These are phyloP conservation scores for Drosophila nigritarsus DNA, from an alignment of 2,888 invertebrate species.

Conservation along the genomic window DNA sequence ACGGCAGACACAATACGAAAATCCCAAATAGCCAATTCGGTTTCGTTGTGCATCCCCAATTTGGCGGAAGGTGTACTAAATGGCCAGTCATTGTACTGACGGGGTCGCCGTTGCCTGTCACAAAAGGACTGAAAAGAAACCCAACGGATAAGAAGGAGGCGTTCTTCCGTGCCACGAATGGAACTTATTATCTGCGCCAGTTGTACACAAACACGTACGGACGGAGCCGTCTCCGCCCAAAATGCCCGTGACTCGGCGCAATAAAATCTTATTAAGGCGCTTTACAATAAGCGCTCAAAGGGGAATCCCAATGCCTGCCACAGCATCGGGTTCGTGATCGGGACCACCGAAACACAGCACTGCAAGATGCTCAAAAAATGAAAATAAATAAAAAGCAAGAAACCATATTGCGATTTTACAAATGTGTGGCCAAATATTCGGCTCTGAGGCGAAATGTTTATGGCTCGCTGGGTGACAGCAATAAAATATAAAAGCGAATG, in stretches of 20 bases:
- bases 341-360: background rate
- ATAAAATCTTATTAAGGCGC: slow-evolving; percentile 81
- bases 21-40: slow-evolving; percentile 48
- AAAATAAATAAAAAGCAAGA: background rate
- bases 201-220: slow-evolving; percentile 73
- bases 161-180: slow-evolving; percentile 31
- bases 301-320: slow-evolving; percentile 35
- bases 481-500: slow-evolving; percentile 63
- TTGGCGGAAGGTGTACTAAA: slow-evolving; percentile 44
- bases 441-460: slow-evolving; percentile 32
- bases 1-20: slow-evolving; percentile 21
- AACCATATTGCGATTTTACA: slow-evolving; percentile 39
- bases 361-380: slow-evolving; percentile 14
- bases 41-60: slow-evolving; percentile 1
- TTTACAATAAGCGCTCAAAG: slow-evolving; percentile 65
- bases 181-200: slow-evolving; percentile 77
- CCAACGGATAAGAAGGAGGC: slow-evolving; percentile 26
- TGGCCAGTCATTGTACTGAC: slow-evolving; percentile 47
- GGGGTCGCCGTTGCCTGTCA: slow-evolving; percentile 8
- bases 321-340: slow-evolving; percentile 16
- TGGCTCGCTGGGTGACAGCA: slow-evolving; percentile 43
- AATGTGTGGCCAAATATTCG: slow-evolving; percentile 43
- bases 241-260: slow-evolving; percentile 73
- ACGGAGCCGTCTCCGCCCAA: slow-evolving; percentile 20
- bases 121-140: slow-evolving; percentile 17